Percentiles rank a stretch among this genome's conserved stretches.
These are phyloP conservation scores for Drosophila lutescens DNA, from an alignment of 2,888 invertebrate species.

Conservation along the genomic window DNA sequence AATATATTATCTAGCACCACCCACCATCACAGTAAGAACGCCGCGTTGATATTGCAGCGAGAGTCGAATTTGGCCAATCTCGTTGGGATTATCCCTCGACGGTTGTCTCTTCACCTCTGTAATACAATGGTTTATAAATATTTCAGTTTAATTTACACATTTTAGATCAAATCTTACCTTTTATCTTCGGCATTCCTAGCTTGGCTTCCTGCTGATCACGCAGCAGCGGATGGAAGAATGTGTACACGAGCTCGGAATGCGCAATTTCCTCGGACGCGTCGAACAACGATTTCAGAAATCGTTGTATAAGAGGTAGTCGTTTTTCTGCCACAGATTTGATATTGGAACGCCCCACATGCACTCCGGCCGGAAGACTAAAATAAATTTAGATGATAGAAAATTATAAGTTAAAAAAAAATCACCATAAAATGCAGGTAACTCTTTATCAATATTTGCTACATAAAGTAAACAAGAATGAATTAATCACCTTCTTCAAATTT, in stretches of 20 bases:
- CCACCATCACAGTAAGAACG: conserved; percentile 91
- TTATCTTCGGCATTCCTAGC: conserved; percentile 90
- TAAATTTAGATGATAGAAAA: background rate
- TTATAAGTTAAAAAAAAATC: background rate
- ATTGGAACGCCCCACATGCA: conserved; percentile 96
- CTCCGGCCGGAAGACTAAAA: conserved; percentile 88
- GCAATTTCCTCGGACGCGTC: conserved; percentile 96
- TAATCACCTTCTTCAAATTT: no score
- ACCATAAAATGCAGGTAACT: no score
- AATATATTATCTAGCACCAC: conserved; percentile 10
- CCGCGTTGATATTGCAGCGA: conserved; percentile 91
- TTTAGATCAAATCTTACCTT: conserved; percentile 86
- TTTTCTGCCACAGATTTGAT: conserved; percentile 97
- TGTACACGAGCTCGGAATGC: conserved; percentile 98
- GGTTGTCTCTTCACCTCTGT: conserved; percentile 79
- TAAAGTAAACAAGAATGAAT: no score
- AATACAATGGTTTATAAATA: background rate
- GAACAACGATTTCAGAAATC: conserved; percentile 94
- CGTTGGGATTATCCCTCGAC: conserved; percentile 82
- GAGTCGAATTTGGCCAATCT: conserved; percentile 91
- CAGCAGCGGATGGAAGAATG: conserved; percentile 98
- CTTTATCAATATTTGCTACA: no score
- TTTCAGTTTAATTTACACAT: background rate
- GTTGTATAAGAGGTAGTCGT: conserved; percentile 94
- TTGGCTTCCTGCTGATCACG: conserved; percentile 96